Conservation (phyloP, 1,140 invertebrate species). For the Pachypeltis micranthus region DNA sequence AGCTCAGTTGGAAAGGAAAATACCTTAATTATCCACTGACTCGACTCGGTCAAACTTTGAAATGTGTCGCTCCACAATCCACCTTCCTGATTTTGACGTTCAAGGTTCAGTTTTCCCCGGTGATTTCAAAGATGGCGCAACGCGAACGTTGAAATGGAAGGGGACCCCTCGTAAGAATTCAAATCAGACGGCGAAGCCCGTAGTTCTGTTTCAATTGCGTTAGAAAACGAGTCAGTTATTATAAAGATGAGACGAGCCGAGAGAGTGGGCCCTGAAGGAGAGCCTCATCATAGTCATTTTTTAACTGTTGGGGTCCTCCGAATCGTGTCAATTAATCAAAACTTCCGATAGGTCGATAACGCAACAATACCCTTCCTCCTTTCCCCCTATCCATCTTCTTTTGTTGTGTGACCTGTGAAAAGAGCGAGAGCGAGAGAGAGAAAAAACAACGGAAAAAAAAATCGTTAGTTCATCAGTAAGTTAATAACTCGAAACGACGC, state of each 20-base stretch:
- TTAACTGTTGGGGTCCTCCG: neutral
- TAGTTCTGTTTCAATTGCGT: too few relatives aligned
- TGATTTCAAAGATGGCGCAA: too few relatives aligned
- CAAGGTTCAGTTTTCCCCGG: too few relatives aligned
- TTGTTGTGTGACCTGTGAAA: neutral
- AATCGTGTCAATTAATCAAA: constrained; percentile 10
- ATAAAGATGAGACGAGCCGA: neutral
- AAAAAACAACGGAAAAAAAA: constrained; percentile 2
- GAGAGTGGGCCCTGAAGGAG: neutral
- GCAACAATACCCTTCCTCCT: constrained; percentile 3
- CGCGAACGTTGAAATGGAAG: too few relatives aligned
- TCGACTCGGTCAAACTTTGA: too few relatives aligned
- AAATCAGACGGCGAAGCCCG: too few relatives aligned
- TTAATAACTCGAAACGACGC: constrained; percentile 3
- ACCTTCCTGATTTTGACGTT: too few relatives aligned
- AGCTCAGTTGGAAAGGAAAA: too few relatives aligned
- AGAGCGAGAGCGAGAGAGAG: constrained; percentile 8
- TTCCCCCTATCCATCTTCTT: neutral
- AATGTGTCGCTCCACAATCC: too few relatives aligned
- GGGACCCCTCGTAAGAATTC: too few relatives aligned
- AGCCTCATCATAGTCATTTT: constrained; percentile 4
- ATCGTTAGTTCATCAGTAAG: neutral
- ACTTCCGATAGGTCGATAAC: constrained; percentile 6
- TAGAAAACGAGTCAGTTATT: neutral
- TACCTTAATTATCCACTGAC: too few relatives aligned